Base-by-base conservation (phyloP, 2,888 invertebrate species). In the Tachina fera region DNA sequence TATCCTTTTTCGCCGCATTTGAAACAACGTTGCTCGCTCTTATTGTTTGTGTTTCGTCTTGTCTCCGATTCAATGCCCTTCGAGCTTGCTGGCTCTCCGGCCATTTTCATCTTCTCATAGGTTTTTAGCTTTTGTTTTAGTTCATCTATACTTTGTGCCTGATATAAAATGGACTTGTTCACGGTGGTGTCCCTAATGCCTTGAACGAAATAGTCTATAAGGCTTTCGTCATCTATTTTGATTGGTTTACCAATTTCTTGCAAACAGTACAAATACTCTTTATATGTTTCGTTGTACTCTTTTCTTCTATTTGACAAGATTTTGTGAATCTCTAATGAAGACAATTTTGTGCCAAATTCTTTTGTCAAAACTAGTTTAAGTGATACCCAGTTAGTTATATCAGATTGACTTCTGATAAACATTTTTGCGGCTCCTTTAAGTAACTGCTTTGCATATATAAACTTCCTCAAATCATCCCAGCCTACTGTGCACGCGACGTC, bases 341-440 rank as follows among this genome's bases (percentile, higher is more conserved):
- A 79, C 43, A 68, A 39, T 9, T 67, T 71, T 4, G 22, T 67
- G 14, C 77, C 71, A 41, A 83, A 78, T 53, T 79, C 75, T 49
- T 6, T 31, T 41, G 3, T 39, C 41, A 83, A n/a, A 11, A 60
- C 16, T 58, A 10, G 41, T 14, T 83, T 78, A 58, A 83, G 72
- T 1, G 45, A 4, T 41, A 3, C 13, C 83, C 74, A 83, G 47
- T 58, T 13, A 13, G 16, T 78, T 58, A 78, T 22, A 16, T 70
- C 56, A 8, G 58, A 47, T 63, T 74, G 78, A 22, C 83, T 77
- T 45, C 80, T 72, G 1, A 80, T 16, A 13, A 67, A 80, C 1
- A 58, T 65, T 74, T 45, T 51, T 0, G 80, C 80, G 10, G 63
- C 80, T 31, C 70, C 79, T 10, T 53, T 53, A 16, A 51, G 51